A percentile compares a stretch with the other conserved stretches of the same genome.
These are phyloP conservation scores for Peromyscus attwateri DNA, from an alignment of 2,797 vertebrate species.

Conservation along the genomic window DNA sequence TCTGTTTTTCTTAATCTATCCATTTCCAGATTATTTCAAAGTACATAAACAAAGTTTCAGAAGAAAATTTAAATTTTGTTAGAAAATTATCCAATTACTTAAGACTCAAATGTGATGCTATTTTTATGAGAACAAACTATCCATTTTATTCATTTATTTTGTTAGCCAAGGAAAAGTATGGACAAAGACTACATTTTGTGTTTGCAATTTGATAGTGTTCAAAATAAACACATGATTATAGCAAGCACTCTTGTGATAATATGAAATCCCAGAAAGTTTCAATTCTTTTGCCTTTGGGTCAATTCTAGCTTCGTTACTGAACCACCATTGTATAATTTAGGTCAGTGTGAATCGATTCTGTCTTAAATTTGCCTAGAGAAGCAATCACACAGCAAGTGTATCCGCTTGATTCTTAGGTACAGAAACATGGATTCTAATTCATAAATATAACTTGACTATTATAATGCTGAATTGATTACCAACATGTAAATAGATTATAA, in stretches of 20 bases:
- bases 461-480: background rate
- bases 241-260: background rate
- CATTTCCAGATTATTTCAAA: background rate
- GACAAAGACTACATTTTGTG: no score
- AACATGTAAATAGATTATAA: background rate
- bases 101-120: background rate
- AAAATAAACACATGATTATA: background rate
- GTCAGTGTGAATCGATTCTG: no score
- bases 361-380: background rate
- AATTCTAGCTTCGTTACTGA: no score
- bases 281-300: background rate
- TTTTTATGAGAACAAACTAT: background rate
- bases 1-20: background rate
- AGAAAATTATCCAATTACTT: background rate
- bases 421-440: background rate
- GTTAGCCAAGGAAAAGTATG: background rate
- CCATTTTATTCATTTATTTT: background rate
- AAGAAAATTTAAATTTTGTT: background rate
- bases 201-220: background rate
- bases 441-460: background rate
- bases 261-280: background rate
- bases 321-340: background rate
- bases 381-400: no score
- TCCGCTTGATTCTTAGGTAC: no score
- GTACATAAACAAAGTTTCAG: background rate